phyloP scores from a whole-genome alignment of 2,113 vertebrate genomes.

The Xenopus borealis region DNA sequence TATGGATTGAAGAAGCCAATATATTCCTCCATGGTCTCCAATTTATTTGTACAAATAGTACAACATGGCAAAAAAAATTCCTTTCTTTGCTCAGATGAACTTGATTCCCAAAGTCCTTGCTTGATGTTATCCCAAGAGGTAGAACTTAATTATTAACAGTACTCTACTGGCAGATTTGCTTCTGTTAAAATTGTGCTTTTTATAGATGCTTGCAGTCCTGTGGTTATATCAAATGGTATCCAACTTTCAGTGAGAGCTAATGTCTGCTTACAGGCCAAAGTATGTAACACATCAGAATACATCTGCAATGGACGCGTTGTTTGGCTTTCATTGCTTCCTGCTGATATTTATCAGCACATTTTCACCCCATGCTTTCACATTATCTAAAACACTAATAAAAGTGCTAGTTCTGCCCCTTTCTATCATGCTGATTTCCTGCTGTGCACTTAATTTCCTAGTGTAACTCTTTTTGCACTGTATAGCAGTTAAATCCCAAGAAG shows the following conservation, averaged over 20 bases:
- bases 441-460: background rate
- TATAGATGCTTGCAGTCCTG: too few species aligned
- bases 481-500: background rate
- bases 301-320: too few species aligned
- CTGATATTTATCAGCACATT: background rate
- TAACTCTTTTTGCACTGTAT: background rate
- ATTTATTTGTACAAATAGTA: conserved; percentile 34
- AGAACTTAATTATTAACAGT: conserved; percentile 3
- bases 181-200: too few species aligned
- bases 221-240: too few species aligned
- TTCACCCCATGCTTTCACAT: conserved; percentile 5
- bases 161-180: background rate
- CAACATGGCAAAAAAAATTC: conserved; percentile 30
- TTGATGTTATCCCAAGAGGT: conserved; percentile 5
- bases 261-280: too few species aligned
- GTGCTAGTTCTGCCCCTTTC: background rate
- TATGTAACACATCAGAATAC: too few species aligned
- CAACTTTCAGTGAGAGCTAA: too few species aligned
- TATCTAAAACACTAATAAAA: conserved; percentile 11
- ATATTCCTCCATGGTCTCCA: conserved; percentile 12
- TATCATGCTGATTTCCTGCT: background rate
- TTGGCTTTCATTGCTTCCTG: background rate
- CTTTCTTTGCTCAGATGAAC: conserved; percentile 20
- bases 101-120: background rate
- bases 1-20: conserved; percentile 17